Percentiles rank a stretch among this genome's conserved stretches.
Conservation (phyloP, 2,797 vertebrate species). For the Balearica regulorum region DNA sequence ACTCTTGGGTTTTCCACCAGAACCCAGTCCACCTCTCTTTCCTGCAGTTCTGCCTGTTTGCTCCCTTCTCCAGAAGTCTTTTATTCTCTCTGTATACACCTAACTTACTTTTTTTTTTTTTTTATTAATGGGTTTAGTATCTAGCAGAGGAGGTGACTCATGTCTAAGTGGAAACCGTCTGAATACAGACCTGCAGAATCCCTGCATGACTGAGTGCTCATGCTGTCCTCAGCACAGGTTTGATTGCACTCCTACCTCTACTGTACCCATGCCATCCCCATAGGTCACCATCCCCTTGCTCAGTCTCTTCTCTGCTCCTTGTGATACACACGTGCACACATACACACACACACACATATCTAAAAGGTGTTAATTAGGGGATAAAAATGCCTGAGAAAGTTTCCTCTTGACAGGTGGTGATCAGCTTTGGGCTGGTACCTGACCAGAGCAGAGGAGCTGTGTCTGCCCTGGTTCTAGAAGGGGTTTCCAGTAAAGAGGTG, state of each 20-base stretch:
- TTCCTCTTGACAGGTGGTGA: not conserved
- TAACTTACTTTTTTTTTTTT: not conserved
- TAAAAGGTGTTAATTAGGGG: not conserved
- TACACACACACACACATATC: not conserved
- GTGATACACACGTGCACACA: not conserved
- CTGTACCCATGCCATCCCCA: rapidly evolving
- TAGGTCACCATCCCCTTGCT: not conserved
- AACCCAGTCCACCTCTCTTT: not conserved
- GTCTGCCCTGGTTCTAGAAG: not conserved
- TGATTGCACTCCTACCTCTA: not conserved
- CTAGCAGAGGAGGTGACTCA: not conserved
- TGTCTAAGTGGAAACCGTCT: not conserved
- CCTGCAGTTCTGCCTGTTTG: not conserved
- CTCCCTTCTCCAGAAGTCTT: not conserved
- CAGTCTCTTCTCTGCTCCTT: not conserved
- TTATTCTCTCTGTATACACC: not conserved
- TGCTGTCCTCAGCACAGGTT: not conserved
- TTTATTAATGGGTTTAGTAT: not conserved
- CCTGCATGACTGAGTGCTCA: not conserved
- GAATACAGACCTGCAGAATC: not conserved
- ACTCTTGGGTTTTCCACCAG: not conserved
- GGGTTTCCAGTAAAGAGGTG: not conserved
- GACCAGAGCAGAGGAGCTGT: not conserved
- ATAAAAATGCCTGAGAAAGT: not conserved
- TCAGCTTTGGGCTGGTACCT: not conserved